A percentile compares a stretch with the other conserved stretches of the same genome.
Evolutionary conservation across 1,140 invertebrate genomes (phyloP).

Genomic region (Sitophilus oryzae): DNA sequence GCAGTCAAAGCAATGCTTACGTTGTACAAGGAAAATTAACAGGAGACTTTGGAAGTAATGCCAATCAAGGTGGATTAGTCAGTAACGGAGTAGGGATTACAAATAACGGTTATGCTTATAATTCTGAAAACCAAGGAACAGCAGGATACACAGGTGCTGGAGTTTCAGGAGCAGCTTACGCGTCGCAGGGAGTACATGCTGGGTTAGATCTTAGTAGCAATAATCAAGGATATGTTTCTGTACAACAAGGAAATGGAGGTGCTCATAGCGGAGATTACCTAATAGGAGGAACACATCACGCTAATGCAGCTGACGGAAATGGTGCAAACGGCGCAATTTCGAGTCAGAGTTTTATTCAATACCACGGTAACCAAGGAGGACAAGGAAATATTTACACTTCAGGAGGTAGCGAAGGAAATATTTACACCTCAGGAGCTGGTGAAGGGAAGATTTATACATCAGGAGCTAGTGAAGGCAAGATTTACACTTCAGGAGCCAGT

Average conservation of each 20-base stretch:
- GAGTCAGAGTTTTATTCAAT: conserved; percentile 16
- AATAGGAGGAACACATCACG: background rate
- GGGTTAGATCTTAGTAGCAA: background rate
- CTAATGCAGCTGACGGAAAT: background rate
- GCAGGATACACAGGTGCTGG: conserved; percentile 2
- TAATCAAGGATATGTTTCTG: background rate
- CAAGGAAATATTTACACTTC: no score
- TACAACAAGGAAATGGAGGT: conserved; percentile 4
- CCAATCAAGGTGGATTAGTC: background rate
- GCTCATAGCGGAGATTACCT: background rate
- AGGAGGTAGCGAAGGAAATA: background rate
- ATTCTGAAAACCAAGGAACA: background rate
- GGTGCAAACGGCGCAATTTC: conserved; percentile 11
- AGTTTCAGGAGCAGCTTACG: background rate
- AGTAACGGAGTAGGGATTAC: background rate
- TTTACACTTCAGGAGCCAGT: no score
- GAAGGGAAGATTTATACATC: background rate
- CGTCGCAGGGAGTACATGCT: no score
- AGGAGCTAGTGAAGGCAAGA: no score
- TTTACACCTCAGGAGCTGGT: background rate
- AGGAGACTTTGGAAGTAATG: no score
- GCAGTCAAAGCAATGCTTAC: no score
- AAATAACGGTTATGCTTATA: conserved; percentile 2
- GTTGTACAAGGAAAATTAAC: no score
- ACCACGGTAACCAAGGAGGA: conserved; percentile 5